Evolutionary conservation across 2,113 vertebrate species (phyloP).

Genomic region (Martes martes): DNA sequence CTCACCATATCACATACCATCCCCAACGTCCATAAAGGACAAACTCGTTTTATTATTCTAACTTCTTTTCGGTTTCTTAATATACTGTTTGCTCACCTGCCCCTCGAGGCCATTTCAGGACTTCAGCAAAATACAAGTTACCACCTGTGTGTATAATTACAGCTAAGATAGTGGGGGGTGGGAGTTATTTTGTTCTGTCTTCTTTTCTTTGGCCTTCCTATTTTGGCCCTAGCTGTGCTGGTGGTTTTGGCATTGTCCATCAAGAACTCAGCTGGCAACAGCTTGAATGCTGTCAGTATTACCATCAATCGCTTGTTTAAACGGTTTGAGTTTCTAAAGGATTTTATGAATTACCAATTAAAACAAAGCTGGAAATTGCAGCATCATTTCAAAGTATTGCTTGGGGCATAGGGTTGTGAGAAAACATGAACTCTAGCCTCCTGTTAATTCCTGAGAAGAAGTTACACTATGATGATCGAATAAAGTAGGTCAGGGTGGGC

Average conservation of each 20-base stretch:
- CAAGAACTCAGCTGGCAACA: neutral
- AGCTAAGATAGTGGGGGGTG: neutral
- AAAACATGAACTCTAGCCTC: neutral
- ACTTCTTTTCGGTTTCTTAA: neutral
- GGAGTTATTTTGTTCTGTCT: conserved; percentile 5
- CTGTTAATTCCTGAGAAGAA: neutral
- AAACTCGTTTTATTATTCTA: conserved; percentile 19
- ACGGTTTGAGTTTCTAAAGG: conserved; percentile 32
- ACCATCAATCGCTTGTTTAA: neutral
- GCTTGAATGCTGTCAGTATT: neutral
- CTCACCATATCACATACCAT: too few species aligned
- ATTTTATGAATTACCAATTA: conserved; percentile 27
- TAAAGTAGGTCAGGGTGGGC: neutral
- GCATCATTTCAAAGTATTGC: conserved; percentile 17
- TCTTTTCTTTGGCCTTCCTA: conserved; percentile 30
- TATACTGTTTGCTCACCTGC: neutral
- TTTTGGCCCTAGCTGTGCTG: neutral
- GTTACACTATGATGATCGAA: neutral
- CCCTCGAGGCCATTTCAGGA: conserved; percentile 48
- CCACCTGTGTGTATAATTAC: conserved; percentile 47
- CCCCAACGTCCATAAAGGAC: neutral
- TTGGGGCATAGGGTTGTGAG: neutral
- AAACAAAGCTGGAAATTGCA: conserved; percentile 52
- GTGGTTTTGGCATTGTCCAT: conserved; percentile 33
- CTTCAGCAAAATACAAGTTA: conserved; percentile 47